These are phyloP conservation scores for Chinchilla lanigera DNA, from an alignment of 2,113 vertebrate species.

Conservation along the genomic window DNA sequence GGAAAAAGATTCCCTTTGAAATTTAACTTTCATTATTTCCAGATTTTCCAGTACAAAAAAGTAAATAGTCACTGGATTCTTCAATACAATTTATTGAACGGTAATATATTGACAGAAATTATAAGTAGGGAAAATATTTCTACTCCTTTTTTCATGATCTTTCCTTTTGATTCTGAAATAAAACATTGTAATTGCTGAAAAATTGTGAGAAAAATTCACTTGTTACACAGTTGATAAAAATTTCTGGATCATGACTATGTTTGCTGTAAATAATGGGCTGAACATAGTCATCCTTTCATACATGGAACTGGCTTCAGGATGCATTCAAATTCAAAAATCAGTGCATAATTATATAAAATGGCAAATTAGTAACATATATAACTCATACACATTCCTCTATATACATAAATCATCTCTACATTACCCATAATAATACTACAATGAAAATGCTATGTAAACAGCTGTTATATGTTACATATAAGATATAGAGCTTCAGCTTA, in stretches of 20 bases:
- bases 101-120: background rate
- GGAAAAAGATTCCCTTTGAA: constrained; percentile 5
- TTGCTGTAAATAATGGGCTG: background rate
- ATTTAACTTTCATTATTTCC: constrained; percentile 56
- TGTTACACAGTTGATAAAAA: background rate
- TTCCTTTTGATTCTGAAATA: background rate
- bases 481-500: background rate
- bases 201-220: background rate
- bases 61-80: constrained; percentile 40
- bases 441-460: background rate
- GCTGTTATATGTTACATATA: background rate
- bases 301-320: background rate
- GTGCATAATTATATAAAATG: background rate
- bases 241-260: background rate
- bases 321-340: background rate
- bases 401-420: background rate
- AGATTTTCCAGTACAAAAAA: constrained; percentile 35
- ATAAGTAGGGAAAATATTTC: background rate
- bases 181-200: background rate
- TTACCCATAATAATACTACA: background rate
- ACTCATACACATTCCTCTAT: background rate
- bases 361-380: background rate
- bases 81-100: background rate
- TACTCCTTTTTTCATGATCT: background rate
- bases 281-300: background rate